Conservation (phyloP, 2,113 vertebrate species). For the Mustelus asterias region DNA sequence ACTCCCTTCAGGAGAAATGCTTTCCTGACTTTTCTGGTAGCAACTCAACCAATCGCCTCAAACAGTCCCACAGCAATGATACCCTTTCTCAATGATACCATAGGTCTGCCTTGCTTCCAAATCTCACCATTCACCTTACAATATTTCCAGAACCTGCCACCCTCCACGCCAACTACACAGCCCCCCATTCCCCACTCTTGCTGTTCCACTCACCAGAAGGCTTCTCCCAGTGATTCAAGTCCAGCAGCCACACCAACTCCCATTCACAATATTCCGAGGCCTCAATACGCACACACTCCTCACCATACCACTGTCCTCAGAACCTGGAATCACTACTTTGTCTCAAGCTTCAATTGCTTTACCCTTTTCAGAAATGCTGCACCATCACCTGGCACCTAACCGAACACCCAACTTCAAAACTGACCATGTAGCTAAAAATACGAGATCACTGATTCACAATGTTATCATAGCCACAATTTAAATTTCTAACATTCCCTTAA, state of each 20-base stretch:
- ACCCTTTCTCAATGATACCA: not conserved
- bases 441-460: not conserved
- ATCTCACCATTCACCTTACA: not conserved
- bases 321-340: not conserved
- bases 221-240: not conserved
- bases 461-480: not conserved
- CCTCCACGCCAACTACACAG: not conserved
- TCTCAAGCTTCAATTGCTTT: not conserved
- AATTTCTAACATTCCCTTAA: not conserved
- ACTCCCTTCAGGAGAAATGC: not conserved
- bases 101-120: not conserved
- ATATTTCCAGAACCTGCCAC: not conserved
- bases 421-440: not conserved
- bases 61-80: not conserved
- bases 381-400: not conserved
- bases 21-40: not conserved
- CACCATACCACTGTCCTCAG: not conserved
- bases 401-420: not conserved
- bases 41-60: not conserved
- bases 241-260: not conserved
- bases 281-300: not conserved
- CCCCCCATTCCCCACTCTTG: not conserved
- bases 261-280: not conserved
- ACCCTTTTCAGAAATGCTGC: not conserved
- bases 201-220: not conserved